Conservation (phyloP, 2,888 invertebrate genomes). For the Stenichneumon culpator region DNA sequence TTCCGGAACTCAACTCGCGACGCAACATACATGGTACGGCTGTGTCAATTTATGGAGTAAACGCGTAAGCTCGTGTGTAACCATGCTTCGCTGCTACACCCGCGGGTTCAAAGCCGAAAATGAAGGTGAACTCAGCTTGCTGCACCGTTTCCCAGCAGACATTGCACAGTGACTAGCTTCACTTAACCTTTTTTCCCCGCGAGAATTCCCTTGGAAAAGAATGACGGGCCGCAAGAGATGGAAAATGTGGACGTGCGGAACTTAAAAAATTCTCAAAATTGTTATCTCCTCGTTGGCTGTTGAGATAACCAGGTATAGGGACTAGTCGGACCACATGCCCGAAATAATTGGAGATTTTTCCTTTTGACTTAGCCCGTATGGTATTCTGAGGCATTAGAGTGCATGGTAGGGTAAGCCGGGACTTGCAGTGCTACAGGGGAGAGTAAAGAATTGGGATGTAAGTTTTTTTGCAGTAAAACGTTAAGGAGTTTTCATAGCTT, state of each 20-base stretch:
- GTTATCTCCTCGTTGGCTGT: neutral
- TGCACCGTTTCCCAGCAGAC: neutral
- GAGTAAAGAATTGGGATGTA: no score
- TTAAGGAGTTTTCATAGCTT: no score
- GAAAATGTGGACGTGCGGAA: constrained; percentile 2
- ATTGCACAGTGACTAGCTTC: neutral
- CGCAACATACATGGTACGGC: constrained; percentile 6
- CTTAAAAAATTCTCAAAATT: constrained; percentile 13
- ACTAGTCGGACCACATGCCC: no score
- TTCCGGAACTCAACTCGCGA: constrained; percentile 63
- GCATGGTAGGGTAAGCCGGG: no score
- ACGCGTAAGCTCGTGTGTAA: constrained; percentile 6
- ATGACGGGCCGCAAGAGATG: neutral
- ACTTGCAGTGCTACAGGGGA: no score
- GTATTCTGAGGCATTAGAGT: no score
- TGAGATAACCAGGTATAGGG: no score
- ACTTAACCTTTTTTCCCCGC: neutral
- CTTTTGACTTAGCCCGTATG: no score
- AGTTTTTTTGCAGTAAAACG: no score
- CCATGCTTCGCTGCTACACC: neutral
- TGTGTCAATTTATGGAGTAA: constrained; percentile 32
- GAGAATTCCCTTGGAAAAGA: neutral
- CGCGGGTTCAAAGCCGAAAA: constrained; percentile 12
- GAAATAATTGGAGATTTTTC: no score
- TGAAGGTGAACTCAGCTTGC: neutral